Percentiles rank a stretch among this genome's conserved stretches.
Evolutionary conservation across 2,888 invertebrate genomes (phyloP).

Genomic region (Standfussiana lucernea): DNA sequence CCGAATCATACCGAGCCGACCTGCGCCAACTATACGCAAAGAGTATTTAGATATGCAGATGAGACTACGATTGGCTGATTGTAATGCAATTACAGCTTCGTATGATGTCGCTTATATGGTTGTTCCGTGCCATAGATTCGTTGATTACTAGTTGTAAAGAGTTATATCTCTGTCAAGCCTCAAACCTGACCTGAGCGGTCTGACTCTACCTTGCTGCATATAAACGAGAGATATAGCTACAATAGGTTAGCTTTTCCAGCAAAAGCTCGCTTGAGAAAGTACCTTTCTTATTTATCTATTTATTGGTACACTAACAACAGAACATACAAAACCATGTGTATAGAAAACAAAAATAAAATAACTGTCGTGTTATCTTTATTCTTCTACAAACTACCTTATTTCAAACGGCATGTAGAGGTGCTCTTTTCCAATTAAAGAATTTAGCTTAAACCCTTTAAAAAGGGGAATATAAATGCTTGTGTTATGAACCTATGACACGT

Average conservation of each 20-base stretch:
- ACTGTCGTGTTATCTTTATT: not conserved
- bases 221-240: not conserved
- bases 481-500: not conserved
- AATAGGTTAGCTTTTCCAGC: not conserved
- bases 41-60: conserved; percentile 50
- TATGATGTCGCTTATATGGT: not conserved
- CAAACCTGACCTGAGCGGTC: no score
- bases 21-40: conserved; percentile 74
- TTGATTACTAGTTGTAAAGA: no score
- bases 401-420: not conserved
- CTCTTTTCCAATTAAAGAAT: not conserved
- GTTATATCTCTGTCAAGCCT: not conserved
- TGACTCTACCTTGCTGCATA: not conserved
- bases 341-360: not conserved
- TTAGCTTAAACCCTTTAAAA: not conserved
- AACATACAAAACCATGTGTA: not conserved
- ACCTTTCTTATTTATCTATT: not conserved
- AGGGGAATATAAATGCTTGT: not conserved
- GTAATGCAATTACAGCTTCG: not conserved
- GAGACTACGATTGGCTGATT: conserved; percentile 6
- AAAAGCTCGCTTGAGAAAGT: not conserved
- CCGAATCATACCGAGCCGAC: conserved; percentile 81
- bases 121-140: not conserved
- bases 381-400: not conserved
- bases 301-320: not conserved